Percentiles rank a stretch among this genome's conserved stretches.
Conservation (phyloP, 2,888 invertebrate genomes). For the Elegia similella region DNA sequence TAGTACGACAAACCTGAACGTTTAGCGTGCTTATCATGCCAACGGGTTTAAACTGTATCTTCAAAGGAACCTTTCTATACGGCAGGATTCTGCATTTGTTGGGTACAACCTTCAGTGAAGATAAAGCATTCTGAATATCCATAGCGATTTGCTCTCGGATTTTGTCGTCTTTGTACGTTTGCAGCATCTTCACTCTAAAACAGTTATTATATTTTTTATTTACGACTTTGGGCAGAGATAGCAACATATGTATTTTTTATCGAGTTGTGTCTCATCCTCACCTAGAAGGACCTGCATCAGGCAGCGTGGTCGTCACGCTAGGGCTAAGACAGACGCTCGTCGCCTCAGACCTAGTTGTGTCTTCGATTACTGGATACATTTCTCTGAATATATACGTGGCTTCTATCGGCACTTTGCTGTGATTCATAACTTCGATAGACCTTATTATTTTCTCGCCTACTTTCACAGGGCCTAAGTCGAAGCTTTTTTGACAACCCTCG, state of each 20-base stretch:
- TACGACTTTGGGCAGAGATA: too few relatives aligned
- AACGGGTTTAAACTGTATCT: conserved; percentile 70
- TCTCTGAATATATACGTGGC: conserved; percentile 76
- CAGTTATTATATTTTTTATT: too few relatives aligned
- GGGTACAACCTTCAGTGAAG: conserved; percentile 66
- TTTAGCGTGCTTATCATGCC: conserved; percentile 65
- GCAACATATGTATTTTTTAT: too few relatives aligned
- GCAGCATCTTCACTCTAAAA: conserved; percentile 60
- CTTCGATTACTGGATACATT: conserved; percentile 61
- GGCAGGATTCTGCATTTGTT: conserved; percentile 58
- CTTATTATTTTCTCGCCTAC: conserved; percentile 75
- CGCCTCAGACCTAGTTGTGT: conserved; percentile 53
- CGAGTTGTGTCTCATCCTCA: conserved; percentile 30
- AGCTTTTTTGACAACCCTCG: conserved; percentile 74
- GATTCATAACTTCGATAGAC: conserved; percentile 81
- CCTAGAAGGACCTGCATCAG: conserved; percentile 52
- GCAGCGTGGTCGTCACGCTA: conserved; percentile 28
- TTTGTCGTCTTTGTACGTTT: conserved; percentile 57
- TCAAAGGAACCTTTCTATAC: conserved; percentile 60
- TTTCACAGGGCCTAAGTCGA: conserved; percentile 67
- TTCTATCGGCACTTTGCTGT: conserved; percentile 78
- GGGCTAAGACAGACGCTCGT: conserved; percentile 65
- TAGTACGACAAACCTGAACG: conserved; percentile 60
- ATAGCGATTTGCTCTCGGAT: conserved; percentile 55
- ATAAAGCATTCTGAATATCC: conserved; percentile 63